These are phyloP conservation scores for Datnioides undecimradiatus DNA, from an alignment of 2,113 vertebrate genomes.

Conservation along the genomic window DNA sequence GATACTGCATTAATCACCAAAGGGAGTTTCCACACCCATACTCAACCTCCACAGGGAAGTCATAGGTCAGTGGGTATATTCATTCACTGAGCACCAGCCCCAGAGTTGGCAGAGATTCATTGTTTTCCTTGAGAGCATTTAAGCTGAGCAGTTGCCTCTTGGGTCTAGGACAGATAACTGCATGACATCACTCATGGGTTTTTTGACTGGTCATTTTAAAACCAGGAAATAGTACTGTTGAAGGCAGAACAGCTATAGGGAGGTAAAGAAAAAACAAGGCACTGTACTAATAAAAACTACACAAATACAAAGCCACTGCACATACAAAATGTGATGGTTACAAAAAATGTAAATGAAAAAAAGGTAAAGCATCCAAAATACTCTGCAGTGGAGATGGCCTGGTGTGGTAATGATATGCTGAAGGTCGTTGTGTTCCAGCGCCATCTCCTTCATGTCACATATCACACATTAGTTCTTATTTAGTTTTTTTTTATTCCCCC, in stretches of 20 bases:
- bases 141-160: neutral
- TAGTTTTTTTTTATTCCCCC: too few species aligned
- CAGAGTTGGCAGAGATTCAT: neutral
- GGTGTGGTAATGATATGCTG: too few species aligned
- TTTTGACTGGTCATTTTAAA: neutral
- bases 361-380: too few species aligned
- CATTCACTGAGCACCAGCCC: neutral
- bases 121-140: neutral
- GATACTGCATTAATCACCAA: neutral
- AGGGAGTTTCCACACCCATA: neutral
- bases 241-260: neutral
- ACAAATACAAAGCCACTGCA: neutral
- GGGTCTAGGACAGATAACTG: neutral
- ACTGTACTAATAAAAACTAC: neutral
- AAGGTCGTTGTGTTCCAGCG: too few species aligned
- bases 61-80: neutral
- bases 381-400: too few species aligned
- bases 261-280: neutral
- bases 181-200: neutral
- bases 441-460: too few species aligned
- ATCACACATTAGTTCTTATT: too few species aligned
- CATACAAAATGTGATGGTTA: neutral
- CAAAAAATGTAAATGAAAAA: too few species aligned
- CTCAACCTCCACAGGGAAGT: neutral
- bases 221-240: neutral